Evolutionary conservation across 2,888 invertebrate genomes (phyloP).

Genomic region (Ceramica pisi): DNA sequence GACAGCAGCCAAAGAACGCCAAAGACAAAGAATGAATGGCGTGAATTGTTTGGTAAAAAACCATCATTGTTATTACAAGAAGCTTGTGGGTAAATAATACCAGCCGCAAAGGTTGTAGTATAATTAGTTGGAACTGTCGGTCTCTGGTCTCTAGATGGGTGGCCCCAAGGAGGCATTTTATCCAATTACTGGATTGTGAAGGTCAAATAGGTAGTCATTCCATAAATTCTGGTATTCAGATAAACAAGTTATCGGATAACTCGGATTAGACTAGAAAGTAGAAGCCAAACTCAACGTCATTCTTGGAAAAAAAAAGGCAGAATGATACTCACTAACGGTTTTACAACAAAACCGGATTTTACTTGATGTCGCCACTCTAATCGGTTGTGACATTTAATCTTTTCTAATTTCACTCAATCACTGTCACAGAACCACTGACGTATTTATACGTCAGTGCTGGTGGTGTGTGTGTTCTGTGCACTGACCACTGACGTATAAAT

Average conservation of each 20-base stretch:
- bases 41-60: background rate
- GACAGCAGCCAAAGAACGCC: background rate
- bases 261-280: background rate
- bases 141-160: background rate
- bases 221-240: background rate
- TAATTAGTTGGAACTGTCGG: background rate
- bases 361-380: background rate
- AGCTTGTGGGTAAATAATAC: background rate
- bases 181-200: background rate
- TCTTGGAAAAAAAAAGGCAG: background rate
- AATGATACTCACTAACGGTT: background rate
- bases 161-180: background rate
- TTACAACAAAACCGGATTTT: background rate
- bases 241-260: no score
- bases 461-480: no score
- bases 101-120: no score
- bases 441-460: no score
- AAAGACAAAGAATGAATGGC: conserved; percentile 6
- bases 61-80: no score
- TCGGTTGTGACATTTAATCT: background rate
- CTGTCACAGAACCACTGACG: no score
- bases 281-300: background rate
- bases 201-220: background rate
- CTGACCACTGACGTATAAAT: no score
- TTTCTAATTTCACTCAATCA: conserved; percentile 18